phyloP scores from a whole-genome alignment of 2,888 invertebrate species.

The Oscheius myriophilus region DNA sequence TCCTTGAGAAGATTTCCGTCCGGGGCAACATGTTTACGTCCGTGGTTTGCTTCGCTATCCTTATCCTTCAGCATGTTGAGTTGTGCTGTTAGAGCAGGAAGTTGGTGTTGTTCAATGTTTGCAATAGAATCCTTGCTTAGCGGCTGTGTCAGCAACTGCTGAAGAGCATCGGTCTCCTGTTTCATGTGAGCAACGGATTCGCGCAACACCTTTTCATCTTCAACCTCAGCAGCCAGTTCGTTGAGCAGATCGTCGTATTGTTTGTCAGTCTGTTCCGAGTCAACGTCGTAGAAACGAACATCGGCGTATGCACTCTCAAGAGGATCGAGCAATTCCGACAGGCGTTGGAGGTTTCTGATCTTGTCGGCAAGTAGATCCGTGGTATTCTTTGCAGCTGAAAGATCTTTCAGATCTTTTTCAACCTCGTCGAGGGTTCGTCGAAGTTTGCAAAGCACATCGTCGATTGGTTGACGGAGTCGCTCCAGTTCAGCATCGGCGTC shows the following conservation, averaged over 20 bases:
- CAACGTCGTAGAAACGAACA: slow-evolving; percentile 60
- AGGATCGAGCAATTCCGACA: slow-evolving; percentile 55
- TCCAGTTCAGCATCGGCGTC: slow-evolving; percentile 47
- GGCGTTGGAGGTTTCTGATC: slow-evolving; percentile 43
- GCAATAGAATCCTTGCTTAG: background rate
- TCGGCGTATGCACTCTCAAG: slow-evolving; percentile 58
- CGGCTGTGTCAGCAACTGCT: slow-evolving; percentile 31
- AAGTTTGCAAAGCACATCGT: slow-evolving; percentile 32
- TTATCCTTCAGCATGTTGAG: slow-evolving; percentile 39
- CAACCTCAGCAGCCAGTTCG: slow-evolving; percentile 37
- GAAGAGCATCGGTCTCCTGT: slow-evolving; percentile 38
- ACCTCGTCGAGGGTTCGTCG: slow-evolving; percentile 34
- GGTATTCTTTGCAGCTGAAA: slow-evolving; percentile 30
- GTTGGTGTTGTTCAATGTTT: slow-evolving; percentile 12
- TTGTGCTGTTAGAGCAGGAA: slow-evolving; percentile 47
- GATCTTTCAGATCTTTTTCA: slow-evolving; percentile 31
- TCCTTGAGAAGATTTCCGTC: slow-evolving; percentile 23
- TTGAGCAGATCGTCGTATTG: slow-evolving; percentile 50
- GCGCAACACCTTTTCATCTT: slow-evolving; percentile 42
- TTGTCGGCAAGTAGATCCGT: slow-evolving; percentile 35
- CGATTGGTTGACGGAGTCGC: slow-evolving; percentile 36
- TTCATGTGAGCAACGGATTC: slow-evolving; percentile 45
- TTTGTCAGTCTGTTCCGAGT: slow-evolving; percentile 52
- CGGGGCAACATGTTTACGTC: slow-evolving; percentile 37
- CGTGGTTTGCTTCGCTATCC: slow-evolving; percentile 33